Base-by-base conservation (phyloP, 1,140 invertebrate species). In the Lamellibrachia luymesi region DNA sequence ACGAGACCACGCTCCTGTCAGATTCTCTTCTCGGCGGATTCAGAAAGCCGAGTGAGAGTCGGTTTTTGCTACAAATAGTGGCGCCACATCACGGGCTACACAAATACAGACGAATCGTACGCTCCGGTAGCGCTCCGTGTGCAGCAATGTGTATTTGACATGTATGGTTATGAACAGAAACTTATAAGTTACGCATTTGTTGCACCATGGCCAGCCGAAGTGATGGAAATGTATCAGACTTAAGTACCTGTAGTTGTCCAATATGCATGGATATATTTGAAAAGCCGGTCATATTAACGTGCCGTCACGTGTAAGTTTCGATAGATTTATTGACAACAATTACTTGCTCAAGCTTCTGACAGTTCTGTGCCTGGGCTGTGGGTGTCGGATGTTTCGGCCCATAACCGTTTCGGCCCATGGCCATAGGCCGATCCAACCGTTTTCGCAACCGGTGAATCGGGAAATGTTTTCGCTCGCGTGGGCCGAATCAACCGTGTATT, bases 211-310 rank as follows among this genome's bases (percentile, higher is more conserved):
- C 92, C 51, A 52, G 27, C 4, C 92, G 22, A 52, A 92, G 10
- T 51, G 51, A 38, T 50, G 27, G 27, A 51, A 50, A 51, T 49
- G 50, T 52, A 10, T 89, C 64, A 92, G 51, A 52, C 50, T 25
- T 51, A 51, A 92, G 89, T 92, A 8, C 56, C 22, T 93, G 92
- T 56, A 94, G 51, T 27, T 94, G 93, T 92, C 89, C 93, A 50
- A 51, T 94, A 56, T 94, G 93, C 91, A 92, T 94, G 93, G 94
- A 94, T 90, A 93, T 93, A 89, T 94, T 93, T 52, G 17, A 27
- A 49, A 80, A 91, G 25, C 93, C 93, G 17, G 92, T 92, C 22
- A 91, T 91, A 52, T 92, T 94, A 90, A 49, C 92, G 13, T 94
- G 93, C 93, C 51, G 80, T 92, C 92, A 93, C 17, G 51, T 90